These are phyloP conservation scores for Sterrhoptilus dennistouni DNA, from an alignment of 2,113 vertebrate species.

Conservation along the genomic window DNA sequence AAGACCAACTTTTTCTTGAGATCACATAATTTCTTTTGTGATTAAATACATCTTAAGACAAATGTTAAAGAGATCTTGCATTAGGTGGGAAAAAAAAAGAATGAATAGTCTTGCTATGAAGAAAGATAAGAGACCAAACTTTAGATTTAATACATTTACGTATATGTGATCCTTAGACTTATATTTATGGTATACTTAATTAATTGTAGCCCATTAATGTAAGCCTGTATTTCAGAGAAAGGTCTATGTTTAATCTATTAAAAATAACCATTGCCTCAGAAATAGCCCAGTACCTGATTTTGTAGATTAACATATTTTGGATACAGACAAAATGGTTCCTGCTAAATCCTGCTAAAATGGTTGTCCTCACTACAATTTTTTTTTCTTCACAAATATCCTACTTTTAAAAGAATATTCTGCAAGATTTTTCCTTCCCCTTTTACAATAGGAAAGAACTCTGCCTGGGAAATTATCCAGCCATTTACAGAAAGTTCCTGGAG, in stretches of 20 bases:
- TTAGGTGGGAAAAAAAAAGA: not conserved
- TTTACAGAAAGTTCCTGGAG: not conserved
- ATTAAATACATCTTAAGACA: conserved; percentile 36
- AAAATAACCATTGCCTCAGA: not conserved
- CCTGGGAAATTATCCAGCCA: not conserved
- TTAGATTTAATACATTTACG: not conserved
- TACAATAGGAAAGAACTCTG: not conserved
- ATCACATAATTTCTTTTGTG: not conserved
- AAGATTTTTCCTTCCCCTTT: not conserved
- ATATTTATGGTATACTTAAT: not conserved
- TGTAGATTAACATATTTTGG: not conserved
- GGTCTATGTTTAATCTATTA: not conserved
- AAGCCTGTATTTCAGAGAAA: not conserved
- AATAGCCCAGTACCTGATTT: not conserved
- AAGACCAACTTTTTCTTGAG: conserved; percentile 15
- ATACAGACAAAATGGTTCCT: not conserved
- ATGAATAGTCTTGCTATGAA: not conserved
- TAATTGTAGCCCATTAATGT: not conserved
- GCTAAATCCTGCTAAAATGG: not conserved
- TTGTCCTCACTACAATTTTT: not conserved
- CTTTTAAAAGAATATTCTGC: not conserved
- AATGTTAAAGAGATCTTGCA: not conserved
- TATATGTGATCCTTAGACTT: not conserved
- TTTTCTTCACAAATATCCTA: not conserved
- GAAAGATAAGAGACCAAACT: not conserved